A percentile compares a stretch with the other conserved stretches of the same genome.
Conservation (phyloP, 2,888 invertebrate species). For the Troilus luridus region DNA sequence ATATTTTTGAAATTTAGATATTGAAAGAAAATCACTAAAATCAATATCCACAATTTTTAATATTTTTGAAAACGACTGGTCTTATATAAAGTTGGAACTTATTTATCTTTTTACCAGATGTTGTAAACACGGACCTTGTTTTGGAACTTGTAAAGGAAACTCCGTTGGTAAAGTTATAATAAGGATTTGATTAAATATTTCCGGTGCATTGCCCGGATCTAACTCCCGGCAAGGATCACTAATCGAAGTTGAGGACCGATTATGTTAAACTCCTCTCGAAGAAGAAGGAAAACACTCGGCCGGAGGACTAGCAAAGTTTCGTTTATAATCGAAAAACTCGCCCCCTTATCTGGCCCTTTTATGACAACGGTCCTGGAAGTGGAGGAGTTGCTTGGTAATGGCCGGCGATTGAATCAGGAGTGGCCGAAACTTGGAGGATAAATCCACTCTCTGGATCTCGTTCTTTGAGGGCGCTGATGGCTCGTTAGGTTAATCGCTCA, state of each 20-base stretch:
- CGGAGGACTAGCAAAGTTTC: slow-evolving; percentile 39
- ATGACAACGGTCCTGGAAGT: slow-evolving; percentile 43
- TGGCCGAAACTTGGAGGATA: slow-evolving; percentile 36
- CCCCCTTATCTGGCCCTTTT: slow-evolving; percentile 14
- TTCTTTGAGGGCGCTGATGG: background rate
- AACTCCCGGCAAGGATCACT: slow-evolving; percentile 15
- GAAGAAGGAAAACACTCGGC: slow-evolving; percentile 32
- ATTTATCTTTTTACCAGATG: background rate
- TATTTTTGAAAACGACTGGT: background rate
- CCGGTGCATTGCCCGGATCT: background rate
- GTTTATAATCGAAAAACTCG: slow-evolving; percentile 46
- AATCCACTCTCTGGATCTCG: background rate
- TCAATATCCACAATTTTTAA: background rate
- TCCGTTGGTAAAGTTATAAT: slow-evolving; percentile 13
- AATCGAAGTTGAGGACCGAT: slow-evolving; percentile 19
- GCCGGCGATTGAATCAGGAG: slow-evolving; percentile 43
- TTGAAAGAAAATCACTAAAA: background rate
- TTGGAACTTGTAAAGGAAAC: background rate
- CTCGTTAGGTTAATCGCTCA: background rate
- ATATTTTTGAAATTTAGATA: background rate
- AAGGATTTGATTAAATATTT: slow-evolving; percentile 41
- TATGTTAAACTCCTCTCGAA: slow-evolving; percentile 44
- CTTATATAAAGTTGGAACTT: background rate
- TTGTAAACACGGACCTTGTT: background rate
- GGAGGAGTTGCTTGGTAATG: slow-evolving; percentile 16